Evolutionary conservation across 2,797 vertebrate species (phyloP).

Genomic region (Geotrypetes seraphini): DNA sequence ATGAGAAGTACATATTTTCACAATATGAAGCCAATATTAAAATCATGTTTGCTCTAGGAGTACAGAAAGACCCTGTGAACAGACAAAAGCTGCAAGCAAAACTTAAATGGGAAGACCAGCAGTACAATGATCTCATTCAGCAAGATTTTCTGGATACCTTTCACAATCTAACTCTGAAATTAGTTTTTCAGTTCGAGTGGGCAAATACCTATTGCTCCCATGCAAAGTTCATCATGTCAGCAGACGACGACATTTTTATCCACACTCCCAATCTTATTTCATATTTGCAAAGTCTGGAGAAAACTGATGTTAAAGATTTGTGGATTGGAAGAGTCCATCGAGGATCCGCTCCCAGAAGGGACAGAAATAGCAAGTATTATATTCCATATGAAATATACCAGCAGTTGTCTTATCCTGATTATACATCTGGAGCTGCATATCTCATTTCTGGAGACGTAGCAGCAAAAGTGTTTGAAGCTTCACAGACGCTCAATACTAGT

Average conservation of each 20-base stretch:
- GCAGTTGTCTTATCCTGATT: slow-evolving; percentile 85
- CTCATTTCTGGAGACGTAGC: slow-evolving; percentile 78
- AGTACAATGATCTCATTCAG: slow-evolving; percentile 71
- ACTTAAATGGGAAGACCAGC: slow-evolving; percentile 58
- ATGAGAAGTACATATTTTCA: slow-evolving; percentile 53
- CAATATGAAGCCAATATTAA: slow-evolving; percentile 63
- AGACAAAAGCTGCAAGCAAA: slow-evolving; percentile 40
- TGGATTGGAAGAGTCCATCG: slow-evolving; percentile 86
- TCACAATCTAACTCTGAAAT: slow-evolving; percentile 82
- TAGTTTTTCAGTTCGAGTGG: slow-evolving; percentile 86
- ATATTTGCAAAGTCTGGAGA: slow-evolving; percentile 63
- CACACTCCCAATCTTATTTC: slow-evolving; percentile 81
- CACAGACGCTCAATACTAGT: slow-evolving; percentile 68
- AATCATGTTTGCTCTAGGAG: slow-evolving; percentile 75
- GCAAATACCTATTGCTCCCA: slow-evolving; percentile 69
- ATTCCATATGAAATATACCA: slow-evolving; percentile 79
- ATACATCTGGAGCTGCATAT: slow-evolving; percentile 83
- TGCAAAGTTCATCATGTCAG: slow-evolving; percentile 84
- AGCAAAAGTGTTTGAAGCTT: slow-evolving; percentile 74
- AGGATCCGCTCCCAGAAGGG: slow-evolving; percentile 71
- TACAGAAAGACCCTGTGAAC: slow-evolving; percentile 13
- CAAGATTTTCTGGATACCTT: slow-evolving; percentile 85
- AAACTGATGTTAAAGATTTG: slow-evolving; percentile 55
- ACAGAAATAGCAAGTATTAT: slow-evolving; percentile 78
- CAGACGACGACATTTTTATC: slow-evolving; percentile 86